Evolutionary conservation across 2,113 vertebrate genomes (phyloP), one percentile per base, ranked within the genome.

Genomic region (Atrichornis clamosus): DNA sequence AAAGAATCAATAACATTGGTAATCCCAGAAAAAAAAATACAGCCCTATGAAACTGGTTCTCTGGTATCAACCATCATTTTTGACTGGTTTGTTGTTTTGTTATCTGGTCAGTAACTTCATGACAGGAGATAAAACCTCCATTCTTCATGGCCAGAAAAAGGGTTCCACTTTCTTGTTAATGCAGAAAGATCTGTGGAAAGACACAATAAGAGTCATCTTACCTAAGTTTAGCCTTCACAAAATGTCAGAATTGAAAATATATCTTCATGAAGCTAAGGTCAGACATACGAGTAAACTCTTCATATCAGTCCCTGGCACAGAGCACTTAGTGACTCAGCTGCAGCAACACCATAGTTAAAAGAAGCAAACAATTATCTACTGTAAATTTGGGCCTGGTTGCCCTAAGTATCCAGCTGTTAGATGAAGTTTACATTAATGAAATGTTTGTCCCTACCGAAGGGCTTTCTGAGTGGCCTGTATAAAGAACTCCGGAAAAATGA

Each of bases 401-500:
- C 75, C 81, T 90, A 70, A 93, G 70, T 78, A 79, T 90, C 86
- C 97, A 97, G 90, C 94, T 97, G 93, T 84, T 95, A 69, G 75
- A 85, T 96, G 84, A 97, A 97, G 95, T 98, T 98, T 98, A 97
- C 90, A 65, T 95, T 92, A 96, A 95, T 95, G 89, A 96, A 96
- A 98, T 97, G 80, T 94, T 97, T 97, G 86, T 97, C 95, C 92
- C 76, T 95, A 89, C 97, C 97, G 95, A 96, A 97, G 97, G 95
- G 96, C 93, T 98, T 97, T 96, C 96, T 95, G 95, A 97, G 95
- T 96, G 94, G 96, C 94, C 94, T 96, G 97, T 97, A 90, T 97
- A 97, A 97, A 98, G 94, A 96, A 94, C 97, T 98, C 98, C 95
- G 97, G 98, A 98, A 98, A 96, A 96, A 97, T 98, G 97, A 97